Evolutionary conservation across 2,113 vertebrate species (phyloP).

Genomic region (Prolemur simus): DNA sequence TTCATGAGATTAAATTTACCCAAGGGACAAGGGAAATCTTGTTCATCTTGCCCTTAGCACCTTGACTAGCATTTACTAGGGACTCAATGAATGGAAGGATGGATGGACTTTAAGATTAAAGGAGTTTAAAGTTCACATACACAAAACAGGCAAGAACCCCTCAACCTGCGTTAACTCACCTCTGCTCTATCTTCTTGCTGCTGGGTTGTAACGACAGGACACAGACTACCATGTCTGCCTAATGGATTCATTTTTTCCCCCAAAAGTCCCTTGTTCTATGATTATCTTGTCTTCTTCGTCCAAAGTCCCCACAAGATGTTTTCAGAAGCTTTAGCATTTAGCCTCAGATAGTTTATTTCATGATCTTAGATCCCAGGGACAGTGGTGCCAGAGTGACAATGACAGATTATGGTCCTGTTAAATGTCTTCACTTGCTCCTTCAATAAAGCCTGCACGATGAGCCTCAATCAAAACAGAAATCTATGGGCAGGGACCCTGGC

Average conservation of each 20-base stretch:
- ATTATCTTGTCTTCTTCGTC: background rate
- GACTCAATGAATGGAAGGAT: background rate
- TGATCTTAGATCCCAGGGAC: background rate
- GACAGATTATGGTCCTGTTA: background rate
- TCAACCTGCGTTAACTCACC: background rate
- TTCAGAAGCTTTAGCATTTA: background rate
- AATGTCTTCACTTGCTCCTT: background rate
- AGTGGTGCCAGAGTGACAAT: background rate
- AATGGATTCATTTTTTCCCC: background rate
- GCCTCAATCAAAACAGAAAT: background rate
- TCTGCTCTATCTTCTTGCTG: background rate
- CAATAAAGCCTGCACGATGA: background rate
- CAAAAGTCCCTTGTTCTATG: background rate
- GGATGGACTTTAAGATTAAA: background rate
- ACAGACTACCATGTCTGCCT: background rate
- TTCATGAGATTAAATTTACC: background rate
- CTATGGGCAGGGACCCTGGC: background rate
- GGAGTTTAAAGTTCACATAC: background rate
- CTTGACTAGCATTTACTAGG: background rate
- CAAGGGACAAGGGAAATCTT: background rate
- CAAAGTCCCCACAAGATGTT: background rate
- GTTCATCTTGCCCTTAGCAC: background rate
- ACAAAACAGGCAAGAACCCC: background rate
- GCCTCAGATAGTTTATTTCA: background rate
- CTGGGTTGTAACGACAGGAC: background rate